These are phyloP conservation scores for Columbina picui DNA, from an alignment of 2,113 vertebrate species.

Conservation along the genomic window DNA sequence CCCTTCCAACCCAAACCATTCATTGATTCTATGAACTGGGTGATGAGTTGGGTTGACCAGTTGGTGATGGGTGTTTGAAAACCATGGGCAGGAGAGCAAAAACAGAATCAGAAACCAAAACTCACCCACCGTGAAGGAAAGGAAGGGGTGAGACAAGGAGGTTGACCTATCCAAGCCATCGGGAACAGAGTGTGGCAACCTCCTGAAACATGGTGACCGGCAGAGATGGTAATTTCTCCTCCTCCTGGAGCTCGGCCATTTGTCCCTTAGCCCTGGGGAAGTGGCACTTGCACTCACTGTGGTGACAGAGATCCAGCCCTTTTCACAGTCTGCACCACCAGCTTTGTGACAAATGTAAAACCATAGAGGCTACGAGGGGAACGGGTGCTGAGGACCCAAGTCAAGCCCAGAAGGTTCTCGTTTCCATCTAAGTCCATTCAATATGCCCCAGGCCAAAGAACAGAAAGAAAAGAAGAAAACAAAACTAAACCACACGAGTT, in stretches of 20 bases:
- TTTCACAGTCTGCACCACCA: background rate
- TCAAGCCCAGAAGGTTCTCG: background rate
- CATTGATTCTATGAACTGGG: background rate
- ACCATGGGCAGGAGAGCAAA: background rate
- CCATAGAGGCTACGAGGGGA: background rate
- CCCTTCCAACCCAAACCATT: background rate
- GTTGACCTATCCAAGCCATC: background rate
- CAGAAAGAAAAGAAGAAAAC: background rate
- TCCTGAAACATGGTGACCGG: background rate
- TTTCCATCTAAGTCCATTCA: background rate
- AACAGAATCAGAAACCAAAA: background rate
- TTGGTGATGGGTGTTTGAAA: background rate
- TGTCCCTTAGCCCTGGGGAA: background rate
- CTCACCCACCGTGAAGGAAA: background rate
- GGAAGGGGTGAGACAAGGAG: background rate
- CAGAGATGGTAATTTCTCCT: background rate
- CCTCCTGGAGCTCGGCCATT: fast-evolving
- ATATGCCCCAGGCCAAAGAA: background rate
- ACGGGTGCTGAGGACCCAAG: background rate
- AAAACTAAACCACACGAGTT: background rate
- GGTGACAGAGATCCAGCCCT: background rate
- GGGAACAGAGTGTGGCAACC: background rate
- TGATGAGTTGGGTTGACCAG: background rate
- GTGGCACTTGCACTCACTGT: background rate
- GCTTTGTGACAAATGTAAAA: background rate